Evolutionary conservation across 2,113 vertebrate species (phyloP).

Genomic region (Chaetops frenatus): DNA sequence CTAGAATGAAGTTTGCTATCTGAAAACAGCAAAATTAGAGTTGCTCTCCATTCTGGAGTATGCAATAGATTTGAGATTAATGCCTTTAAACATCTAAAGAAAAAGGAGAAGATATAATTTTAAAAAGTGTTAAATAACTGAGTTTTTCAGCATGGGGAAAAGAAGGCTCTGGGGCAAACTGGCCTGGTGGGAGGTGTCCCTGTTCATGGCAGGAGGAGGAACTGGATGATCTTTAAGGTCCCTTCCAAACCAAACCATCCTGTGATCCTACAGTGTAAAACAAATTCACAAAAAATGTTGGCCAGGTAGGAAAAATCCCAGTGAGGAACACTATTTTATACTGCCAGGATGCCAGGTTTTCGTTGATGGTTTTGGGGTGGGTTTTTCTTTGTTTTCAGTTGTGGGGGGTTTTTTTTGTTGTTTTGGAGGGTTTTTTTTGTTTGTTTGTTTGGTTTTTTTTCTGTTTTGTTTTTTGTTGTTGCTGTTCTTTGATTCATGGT

Average conservation of each 20-base stretch:
- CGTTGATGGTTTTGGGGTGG: too few relatives aligned
- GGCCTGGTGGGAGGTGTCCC: not conserved
- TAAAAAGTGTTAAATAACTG: not conserved
- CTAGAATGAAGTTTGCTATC: not conserved
- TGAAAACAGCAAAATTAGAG: not conserved
- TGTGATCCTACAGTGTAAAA: not conserved
- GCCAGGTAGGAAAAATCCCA: not conserved
- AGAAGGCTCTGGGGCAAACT: not conserved
- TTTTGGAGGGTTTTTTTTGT: too few relatives aligned
- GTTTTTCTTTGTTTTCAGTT: too few relatives aligned
- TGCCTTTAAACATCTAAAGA: not conserved
- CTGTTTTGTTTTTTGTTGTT: too few relatives aligned
- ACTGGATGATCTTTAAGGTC: not conserved
- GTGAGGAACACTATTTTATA: not conserved
- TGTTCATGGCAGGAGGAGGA: not conserved
- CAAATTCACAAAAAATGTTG: not conserved
- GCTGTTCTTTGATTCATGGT: too few relatives aligned
- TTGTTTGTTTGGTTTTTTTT: too few relatives aligned
- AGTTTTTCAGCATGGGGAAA: not conserved
- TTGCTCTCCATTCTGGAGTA: not conserved
- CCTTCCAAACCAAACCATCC: not conserved
- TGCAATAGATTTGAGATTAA: not conserved
- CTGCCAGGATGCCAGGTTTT: too few relatives aligned
- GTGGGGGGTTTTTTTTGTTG: too few relatives aligned
- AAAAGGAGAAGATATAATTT: not conserved